phyloP scores from a whole-genome alignment of 2,113 vertebrate species.

The Cebus imitator region DNA sequence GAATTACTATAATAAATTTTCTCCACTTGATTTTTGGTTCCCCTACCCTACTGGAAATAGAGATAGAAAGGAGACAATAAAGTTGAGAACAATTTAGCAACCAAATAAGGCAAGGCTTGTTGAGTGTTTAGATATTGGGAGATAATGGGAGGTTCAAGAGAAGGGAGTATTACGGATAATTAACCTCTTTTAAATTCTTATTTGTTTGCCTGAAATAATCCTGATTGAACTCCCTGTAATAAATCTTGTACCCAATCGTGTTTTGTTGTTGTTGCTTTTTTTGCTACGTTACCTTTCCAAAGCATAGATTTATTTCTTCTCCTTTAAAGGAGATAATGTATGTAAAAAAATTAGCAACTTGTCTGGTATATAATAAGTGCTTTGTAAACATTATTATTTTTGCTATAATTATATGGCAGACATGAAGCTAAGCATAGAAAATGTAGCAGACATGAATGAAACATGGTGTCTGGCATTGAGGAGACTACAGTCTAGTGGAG shows the following conservation, averaged over 20 bases:
- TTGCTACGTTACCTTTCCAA: background rate
- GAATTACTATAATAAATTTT: background rate
- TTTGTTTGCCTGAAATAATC: background rate
- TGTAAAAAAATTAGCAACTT: constrained; percentile 35
- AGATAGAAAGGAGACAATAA: background rate
- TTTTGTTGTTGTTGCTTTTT: background rate
- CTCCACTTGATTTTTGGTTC: background rate
- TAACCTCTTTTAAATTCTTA: background rate
- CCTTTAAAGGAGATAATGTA: constrained; percentile 12
- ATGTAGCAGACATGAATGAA: background rate
- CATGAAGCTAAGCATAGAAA: background rate
- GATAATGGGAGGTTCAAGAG: background rate
- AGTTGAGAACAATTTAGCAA: background rate
- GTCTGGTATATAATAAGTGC: background rate
- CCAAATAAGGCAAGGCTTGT: background rate
- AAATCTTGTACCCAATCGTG: background rate
- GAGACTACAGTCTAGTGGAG: background rate
- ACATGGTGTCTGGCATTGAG: background rate
- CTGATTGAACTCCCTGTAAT: background rate
- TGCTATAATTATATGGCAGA: background rate
- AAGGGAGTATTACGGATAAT: background rate
- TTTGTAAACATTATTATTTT: constrained; percentile 1
- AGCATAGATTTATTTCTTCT: background rate
- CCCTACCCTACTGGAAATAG: background rate
- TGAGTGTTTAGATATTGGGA: background rate